These are phyloP conservation scores for Fragum whitleyi DNA, from an alignment of 2,888 invertebrate genomes.

Conservation along the genomic window DNA sequence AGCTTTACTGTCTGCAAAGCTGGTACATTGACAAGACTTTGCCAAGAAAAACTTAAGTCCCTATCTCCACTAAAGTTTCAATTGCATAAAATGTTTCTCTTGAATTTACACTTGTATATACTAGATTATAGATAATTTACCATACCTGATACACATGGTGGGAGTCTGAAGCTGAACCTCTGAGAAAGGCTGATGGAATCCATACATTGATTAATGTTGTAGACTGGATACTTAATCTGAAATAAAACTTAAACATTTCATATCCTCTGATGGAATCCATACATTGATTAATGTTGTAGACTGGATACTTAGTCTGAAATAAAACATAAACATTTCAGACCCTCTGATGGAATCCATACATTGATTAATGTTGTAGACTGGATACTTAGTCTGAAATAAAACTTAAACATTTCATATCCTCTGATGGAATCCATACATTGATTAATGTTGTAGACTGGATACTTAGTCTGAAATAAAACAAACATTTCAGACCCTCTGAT, in stretches of 20 bases:
- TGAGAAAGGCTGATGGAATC: slow-evolving; percentile 94
- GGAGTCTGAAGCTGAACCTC: slow-evolving; percentile 89
- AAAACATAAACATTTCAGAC: too few relatives aligned
- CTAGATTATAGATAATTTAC: too few relatives aligned
- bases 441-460: slow-evolving; percentile 86
- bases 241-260: too few relatives aligned
- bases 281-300: slow-evolving; percentile 89
- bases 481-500: too few relatives aligned
- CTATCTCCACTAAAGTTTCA: too few relatives aligned
- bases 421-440: slow-evolving; percentile 94
- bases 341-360: slow-evolving; percentile 93
- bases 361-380: slow-evolving; percentile 88
- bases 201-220: slow-evolving; percentile 90
- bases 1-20: too few relatives aligned
- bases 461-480: slow-evolving; percentile 57
- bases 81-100: too few relatives aligned
- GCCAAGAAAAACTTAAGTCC: too few relatives aligned
- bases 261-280: slow-evolving; percentile 92
- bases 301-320: slow-evolving; percentile 65
- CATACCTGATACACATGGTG: slow-evolving; percentile 96
- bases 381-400: slow-evolving; percentile 60
- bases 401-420: too few relatives aligned
- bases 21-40: too few relatives aligned
- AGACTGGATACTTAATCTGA: slow-evolving; percentile 66
- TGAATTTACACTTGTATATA: too few relatives aligned